Percentiles rank a stretch among this genome's conserved stretches.
phyloP scores from a whole-genome alignment of 2,888 invertebrate species.

The Margaritifera margaritifera region DNA sequence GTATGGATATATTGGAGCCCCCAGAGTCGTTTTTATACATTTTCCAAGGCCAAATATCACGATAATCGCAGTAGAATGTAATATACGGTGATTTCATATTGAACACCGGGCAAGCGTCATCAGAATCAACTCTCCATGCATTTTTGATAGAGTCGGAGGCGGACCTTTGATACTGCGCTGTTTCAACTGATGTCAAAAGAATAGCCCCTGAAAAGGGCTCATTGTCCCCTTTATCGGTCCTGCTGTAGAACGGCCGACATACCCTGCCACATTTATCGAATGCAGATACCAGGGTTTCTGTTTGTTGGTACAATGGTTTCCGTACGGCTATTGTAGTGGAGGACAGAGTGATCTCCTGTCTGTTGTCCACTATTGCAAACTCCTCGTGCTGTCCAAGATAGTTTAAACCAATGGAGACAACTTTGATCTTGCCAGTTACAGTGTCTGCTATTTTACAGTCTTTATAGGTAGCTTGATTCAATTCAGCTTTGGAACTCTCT shows the following conservation, averaged over 20 bases:
- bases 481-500: background rate
- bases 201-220: constrained; percentile 21
- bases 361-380: constrained; percentile 25
- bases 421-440: constrained; percentile 22
- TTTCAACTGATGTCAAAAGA: constrained; percentile 9
- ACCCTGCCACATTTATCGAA: constrained; percentile 33
- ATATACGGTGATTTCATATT: constrained; percentile 13
- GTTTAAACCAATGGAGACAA: constrained; percentile 28
- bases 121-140: constrained; percentile 14
- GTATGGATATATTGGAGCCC: no score
- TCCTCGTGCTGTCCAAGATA: constrained; percentile 23
- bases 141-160: constrained; percentile 21
- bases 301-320: constrained; percentile 6
- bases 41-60: constrained; percentile 26
- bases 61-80: constrained; percentile 33
- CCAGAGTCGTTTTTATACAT: no score
- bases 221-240: background rate
- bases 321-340: constrained; percentile 18
- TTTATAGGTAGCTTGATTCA: constrained; percentile 11
- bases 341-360: constrained; percentile 20
- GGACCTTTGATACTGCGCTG: constrained; percentile 20
- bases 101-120: constrained; percentile 12
- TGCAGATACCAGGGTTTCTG: constrained; percentile 24
- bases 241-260: constrained; percentile 21
- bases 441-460: constrained; percentile 11